These are phyloP conservation scores for Chirona hameri DNA, from an alignment of 2,888 invertebrate species.

Conservation along the genomic window DNA sequence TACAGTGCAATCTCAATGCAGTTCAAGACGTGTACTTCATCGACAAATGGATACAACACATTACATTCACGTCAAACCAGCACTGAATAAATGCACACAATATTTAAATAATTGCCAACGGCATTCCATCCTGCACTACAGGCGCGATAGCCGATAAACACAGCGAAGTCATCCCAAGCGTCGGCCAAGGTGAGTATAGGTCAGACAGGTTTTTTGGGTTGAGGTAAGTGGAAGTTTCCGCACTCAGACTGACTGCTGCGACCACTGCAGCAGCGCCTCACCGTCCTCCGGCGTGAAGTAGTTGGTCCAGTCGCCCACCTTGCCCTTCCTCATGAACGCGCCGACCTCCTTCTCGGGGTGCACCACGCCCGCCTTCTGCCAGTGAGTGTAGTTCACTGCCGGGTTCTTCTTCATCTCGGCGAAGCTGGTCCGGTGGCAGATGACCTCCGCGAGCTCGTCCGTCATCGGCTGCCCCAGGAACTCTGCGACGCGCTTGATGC, in stretches of 20 bases:
- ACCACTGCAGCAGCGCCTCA: not conserved
- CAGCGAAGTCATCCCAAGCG: too few species aligned
- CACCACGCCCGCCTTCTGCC: not conserved
- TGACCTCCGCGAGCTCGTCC: not conserved
- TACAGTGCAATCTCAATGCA: too few species aligned
- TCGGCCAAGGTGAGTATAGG: too few species aligned
- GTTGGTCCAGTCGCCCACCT: constrained; percentile 23
- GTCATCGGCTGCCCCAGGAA: constrained; percentile 25
- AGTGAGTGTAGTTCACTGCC: not conserved
- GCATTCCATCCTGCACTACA: too few species aligned
- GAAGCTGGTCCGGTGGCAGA: not conserved
- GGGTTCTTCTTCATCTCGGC: not conserved
- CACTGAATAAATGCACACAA: too few species aligned
- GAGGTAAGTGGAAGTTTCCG: too few species aligned
- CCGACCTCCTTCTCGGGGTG: not conserved
- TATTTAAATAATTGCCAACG: too few species aligned
- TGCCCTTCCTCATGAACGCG: constrained; percentile 30
- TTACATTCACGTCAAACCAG: too few species aligned
- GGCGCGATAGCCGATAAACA: too few species aligned
- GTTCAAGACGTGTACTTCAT: too few species aligned
- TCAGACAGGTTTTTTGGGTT: too few species aligned
- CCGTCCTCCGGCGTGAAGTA: not conserved
- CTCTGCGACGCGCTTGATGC: not conserved
- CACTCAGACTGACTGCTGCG: not conserved
- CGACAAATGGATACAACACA: too few species aligned